Conservation (phyloP, 2,797 vertebrate genomes). For the Pangasius mekongensis region DNA sequence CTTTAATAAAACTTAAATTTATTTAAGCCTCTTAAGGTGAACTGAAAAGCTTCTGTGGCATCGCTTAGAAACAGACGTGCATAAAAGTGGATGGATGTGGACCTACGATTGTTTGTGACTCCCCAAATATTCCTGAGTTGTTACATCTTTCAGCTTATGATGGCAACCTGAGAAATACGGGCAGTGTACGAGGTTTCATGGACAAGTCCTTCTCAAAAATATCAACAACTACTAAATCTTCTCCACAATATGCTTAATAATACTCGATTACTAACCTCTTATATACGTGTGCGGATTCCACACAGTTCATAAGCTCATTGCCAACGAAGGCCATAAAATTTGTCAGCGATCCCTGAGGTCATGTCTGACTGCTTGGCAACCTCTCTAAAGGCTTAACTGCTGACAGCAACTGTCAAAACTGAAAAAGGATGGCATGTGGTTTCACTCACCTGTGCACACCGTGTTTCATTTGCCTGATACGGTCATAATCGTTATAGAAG, state of each 20-base stretch:
- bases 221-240: not conserved
- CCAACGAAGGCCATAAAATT: not conserved
- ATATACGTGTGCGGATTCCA: not conserved
- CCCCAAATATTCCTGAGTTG: too few species aligned
- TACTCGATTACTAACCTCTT: not conserved
- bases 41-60: not conserved
- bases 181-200: too few species aligned
- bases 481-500: not conserved
- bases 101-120: too few species aligned
- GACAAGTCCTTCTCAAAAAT: not conserved
- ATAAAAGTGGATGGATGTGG: not conserved
- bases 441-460: not conserved
- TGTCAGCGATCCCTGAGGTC: constrained; percentile 11
- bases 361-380: constrained; percentile 23
- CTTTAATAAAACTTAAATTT: not conserved
- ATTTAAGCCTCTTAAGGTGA: not conserved
- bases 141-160: too few species aligned
- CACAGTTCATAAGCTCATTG: not conserved
- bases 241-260: not conserved
- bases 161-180: too few species aligned
- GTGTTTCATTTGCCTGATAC: not conserved
- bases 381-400: not conserved
- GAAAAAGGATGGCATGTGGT: not conserved
- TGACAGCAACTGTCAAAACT: not conserved
- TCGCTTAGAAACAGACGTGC: not conserved